Percentiles rank a stretch among this genome's conserved stretches.
Evolutionary conservation across 2,888 invertebrate genomes (phyloP).

Genomic region (Brachyopa scutellaris): DNA sequence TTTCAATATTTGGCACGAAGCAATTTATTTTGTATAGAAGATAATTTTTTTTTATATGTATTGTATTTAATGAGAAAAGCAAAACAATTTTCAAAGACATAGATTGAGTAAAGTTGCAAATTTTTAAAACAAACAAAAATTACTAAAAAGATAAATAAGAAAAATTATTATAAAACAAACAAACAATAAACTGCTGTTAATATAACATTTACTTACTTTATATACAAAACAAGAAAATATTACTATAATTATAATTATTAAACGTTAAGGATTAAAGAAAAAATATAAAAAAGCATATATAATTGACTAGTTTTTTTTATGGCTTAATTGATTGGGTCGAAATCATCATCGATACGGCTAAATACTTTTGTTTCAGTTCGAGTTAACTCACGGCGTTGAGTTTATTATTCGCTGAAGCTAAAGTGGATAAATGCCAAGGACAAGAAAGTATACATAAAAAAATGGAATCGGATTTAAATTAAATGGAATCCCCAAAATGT

Average conservation of each 20-base stretch:
- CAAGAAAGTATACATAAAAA: too few species aligned
- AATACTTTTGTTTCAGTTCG: too few species aligned
- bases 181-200: constrained; percentile 66
- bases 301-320: neutral
- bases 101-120: constrained; percentile 41
- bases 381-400: too few species aligned
- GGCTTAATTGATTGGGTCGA: neutral
- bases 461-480: too few species aligned
- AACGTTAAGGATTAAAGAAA: constrained; percentile 70
- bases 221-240: constrained; percentile 63
- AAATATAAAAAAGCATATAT: constrained; percentile 42
- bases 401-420: too few species aligned
- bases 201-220: constrained; percentile 71
- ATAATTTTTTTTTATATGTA: constrained; percentile 16
- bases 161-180: constrained; percentile 46
- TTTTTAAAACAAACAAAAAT: constrained; percentile 68
- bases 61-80: neutral
- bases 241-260: constrained; percentile 69
- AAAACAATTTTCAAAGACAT: constrained; percentile 3
- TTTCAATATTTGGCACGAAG: constrained; percentile 49
- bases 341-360: too few species aligned
- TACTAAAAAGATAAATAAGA: constrained; percentile 52
- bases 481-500: too few species aligned
- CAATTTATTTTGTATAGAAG: constrained; percentile 30
- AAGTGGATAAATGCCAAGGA: too few species aligned